These are phyloP conservation scores for Drosophila jambulina DNA, from an alignment of 1,140 invertebrate species.

Conservation along the genomic window DNA sequence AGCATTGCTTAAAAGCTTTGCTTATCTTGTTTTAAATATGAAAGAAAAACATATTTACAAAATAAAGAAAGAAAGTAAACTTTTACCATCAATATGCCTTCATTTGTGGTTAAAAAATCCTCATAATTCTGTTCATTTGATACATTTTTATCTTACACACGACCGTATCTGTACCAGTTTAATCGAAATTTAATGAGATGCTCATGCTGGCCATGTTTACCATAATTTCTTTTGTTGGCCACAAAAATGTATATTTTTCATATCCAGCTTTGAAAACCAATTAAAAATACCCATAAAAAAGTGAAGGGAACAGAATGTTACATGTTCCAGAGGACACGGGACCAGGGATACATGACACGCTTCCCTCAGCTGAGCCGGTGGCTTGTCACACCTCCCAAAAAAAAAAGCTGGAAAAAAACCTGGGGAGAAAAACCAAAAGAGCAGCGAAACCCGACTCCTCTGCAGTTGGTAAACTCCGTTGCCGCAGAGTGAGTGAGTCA, in stretches of 20 bases:
- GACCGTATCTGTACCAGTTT: neutral
- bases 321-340: conserved; percentile 31
- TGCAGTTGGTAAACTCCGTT: conserved; percentile 36
- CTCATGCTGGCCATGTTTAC: conserved; percentile 13
- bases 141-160: neutral
- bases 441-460: conserved; percentile 39
- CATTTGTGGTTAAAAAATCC: neutral
- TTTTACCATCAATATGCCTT: neutral
- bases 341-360: conserved; percentile 36
- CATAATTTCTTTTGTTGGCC: conserved; percentile 36
- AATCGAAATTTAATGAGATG: conserved; percentile 35
- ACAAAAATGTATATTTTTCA: conserved; percentile 33
- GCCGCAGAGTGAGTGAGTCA: conserved; percentile 51
- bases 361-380: conserved; percentile 32
- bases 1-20: neutral
- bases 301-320: conserved; percentile 3
- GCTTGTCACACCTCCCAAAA: conserved; percentile 46
- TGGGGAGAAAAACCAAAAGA: conserved; percentile 6
- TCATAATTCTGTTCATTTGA: conserved; percentile 4
- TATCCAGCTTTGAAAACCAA: conserved; percentile 42
- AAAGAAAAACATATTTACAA: neutral
- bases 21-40: neutral
- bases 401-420: conserved; percentile 11
- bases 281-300: conserved; percentile 33
- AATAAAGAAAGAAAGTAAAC: neutral